A percentile compares a stretch with the other conserved stretches of the same genome.
Evolutionary conservation across 64 coral and sea anemone genomes (phyloP).

Genomic region (Stichodactyla mertensii): DNA sequence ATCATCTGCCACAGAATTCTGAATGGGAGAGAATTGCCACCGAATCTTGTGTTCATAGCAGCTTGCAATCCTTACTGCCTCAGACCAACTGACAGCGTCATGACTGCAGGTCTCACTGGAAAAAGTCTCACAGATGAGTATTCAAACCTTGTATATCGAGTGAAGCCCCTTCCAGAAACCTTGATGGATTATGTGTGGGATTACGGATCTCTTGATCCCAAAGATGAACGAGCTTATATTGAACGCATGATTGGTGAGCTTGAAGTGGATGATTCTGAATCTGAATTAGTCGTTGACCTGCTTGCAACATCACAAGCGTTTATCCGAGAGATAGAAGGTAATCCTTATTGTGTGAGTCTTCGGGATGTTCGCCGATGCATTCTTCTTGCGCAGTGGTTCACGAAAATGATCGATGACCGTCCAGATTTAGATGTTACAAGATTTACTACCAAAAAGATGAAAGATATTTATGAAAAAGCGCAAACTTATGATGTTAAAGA

Average conservation of each 20-base stretch:
- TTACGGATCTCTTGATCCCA: slow-evolving; percentile 67
- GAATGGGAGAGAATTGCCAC: slow-evolving; percentile 53
- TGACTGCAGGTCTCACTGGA: slow-evolving; percentile 75
- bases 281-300: slow-evolving; percentile 48
- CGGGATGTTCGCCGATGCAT: slow-evolving; percentile 80
- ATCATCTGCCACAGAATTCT: slow-evolving; percentile 75
- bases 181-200: slow-evolving; percentile 99
- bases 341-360: slow-evolving; percentile 83
- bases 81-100: slow-evolving; percentile 52
- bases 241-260: slow-evolving; percentile 71
- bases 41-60: slow-evolving; percentile 78
- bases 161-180: slow-evolving; percentile 89
- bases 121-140: slow-evolving; percentile 75
- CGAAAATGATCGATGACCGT: not conserved
- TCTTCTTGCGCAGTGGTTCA: slow-evolving; percentile 72
- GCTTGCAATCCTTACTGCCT: slow-evolving; percentile 94
- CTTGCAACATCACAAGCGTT: slow-evolving; percentile 64
- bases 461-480: not conserved
- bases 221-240: slow-evolving; percentile 82
- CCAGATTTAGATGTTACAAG: not conserved
- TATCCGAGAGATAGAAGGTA: slow-evolving; percentile 58
- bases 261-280: not conserved
- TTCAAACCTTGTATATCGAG: slow-evolving; percentile 84
- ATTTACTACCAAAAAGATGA: not conserved
- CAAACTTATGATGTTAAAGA: not conserved